phyloP scores from a whole-genome alignment of 2,113 vertebrate genomes.

The Heloderma charlesbogerti region DNA sequence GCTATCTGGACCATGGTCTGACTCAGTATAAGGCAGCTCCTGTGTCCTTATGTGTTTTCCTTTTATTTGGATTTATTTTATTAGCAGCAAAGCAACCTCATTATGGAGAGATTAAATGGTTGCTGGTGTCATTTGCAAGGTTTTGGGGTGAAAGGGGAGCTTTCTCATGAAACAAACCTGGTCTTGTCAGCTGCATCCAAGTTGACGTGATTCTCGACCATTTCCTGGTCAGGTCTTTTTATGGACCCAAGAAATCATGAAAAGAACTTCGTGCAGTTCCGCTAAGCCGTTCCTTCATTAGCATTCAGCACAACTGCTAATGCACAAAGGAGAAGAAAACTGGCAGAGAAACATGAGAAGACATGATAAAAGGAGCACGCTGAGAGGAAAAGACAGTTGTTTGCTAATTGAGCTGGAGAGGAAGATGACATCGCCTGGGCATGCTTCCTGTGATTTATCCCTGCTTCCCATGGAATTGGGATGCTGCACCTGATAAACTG shows the following conservation, averaged over 20 bases:
- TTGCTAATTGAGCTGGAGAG: conserved; percentile 42
- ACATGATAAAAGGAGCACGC: conserved; percentile 34
- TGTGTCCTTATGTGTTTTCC: background rate
- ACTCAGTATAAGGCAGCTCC: background rate
- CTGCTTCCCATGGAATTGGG: fast-evolving
- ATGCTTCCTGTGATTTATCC: background rate
- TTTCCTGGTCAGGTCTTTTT: background rate
- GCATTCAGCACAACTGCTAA: conserved; percentile 13
- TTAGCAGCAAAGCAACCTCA: background rate
- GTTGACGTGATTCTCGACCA: background rate
- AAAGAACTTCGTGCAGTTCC: conserved; percentile 3
- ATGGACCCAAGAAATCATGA: background rate
- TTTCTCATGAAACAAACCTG: background rate
- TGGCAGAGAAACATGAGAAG: conserved; percentile 43
- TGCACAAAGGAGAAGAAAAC: conserved; percentile 12
- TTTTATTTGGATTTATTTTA: conserved; percentile 5
- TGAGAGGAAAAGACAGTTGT: conserved; percentile 33
- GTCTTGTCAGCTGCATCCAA: background rate
- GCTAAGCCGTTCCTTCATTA: background rate
- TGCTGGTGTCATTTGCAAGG: background rate
- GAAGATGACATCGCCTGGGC: conserved; percentile 32
- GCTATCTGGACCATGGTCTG: background rate
- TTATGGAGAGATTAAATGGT: background rate
- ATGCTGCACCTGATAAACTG: background rate
- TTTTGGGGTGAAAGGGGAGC: conserved; percentile 12